A percentile compares a stretch with the other conserved stretches of the same genome.
These are phyloP conservation scores for Mimachlamys varia DNA, from an alignment of 2,888 invertebrate genomes.

Conservation along the genomic window DNA sequence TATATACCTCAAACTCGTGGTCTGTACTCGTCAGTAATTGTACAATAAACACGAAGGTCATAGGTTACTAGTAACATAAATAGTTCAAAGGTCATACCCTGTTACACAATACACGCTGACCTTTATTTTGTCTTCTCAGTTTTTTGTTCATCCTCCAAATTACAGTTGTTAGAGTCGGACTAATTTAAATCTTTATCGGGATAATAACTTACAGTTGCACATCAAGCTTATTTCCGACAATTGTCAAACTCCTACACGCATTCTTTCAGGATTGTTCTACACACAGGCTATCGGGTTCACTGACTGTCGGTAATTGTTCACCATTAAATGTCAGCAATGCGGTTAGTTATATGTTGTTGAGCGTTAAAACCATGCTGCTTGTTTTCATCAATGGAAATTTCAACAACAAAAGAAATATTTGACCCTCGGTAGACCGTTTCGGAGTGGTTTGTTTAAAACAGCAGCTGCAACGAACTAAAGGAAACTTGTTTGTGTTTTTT, in stretches of 20 bases:
- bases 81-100: neutral
- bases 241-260: neutral
- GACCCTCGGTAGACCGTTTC: neutral
- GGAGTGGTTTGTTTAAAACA: neutral
- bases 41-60: neutral
- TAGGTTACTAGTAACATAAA: neutral
- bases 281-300: neutral
- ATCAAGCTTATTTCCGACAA: neutral
- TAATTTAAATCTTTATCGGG: neutral
- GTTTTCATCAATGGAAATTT: neutral
- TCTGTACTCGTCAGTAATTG: neutral
- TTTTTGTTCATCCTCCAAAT: slow-evolving; percentile 3
- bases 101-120: neutral
- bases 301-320: neutral
- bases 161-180: neutral
- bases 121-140: neutral
- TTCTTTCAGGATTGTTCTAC: neutral
- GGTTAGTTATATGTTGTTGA: neutral
- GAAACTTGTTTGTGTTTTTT: neutral
- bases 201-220: neutral
- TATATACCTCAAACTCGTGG: neutral
- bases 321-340: neutral
- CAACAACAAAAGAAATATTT: neutral
- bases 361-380: neutral
- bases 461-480: neutral